Percentiles rank a stretch among this genome's conserved stretches.
These are phyloP conservation scores for Actinernus sp. DNA, from an alignment of 92 coral and sea anemone genomes.

Conservation along the genomic window DNA sequence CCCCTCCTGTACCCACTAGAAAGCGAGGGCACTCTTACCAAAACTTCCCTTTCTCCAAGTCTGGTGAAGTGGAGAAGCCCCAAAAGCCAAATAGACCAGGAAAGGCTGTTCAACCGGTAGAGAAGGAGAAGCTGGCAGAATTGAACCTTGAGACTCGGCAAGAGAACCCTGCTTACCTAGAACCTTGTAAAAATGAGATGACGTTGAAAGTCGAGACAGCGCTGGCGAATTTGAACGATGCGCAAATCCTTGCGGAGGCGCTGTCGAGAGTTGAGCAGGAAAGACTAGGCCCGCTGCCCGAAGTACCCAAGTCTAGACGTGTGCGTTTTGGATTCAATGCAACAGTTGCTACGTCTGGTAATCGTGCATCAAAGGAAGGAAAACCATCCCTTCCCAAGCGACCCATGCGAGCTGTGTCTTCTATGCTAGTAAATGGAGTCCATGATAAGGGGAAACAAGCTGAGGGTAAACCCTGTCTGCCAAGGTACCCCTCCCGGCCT, in stretches of 20 bases:
- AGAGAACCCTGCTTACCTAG: constrained; percentile 80
- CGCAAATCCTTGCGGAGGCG: constrained; percentile 86
- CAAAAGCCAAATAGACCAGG: constrained; percentile 77
- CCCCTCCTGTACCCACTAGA: constrained; percentile 56
- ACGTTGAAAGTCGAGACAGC: constrained; percentile 87
- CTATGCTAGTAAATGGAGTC: constrained; percentile 64
- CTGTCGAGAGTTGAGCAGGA: constrained; percentile 91
- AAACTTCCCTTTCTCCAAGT: constrained; percentile 87
- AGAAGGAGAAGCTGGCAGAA: constrained; percentile 38
- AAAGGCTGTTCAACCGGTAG: constrained; percentile 74
- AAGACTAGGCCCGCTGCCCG: constrained; percentile 86
- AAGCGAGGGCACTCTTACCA: constrained; percentile 68
- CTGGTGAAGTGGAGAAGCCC: constrained; percentile 70
- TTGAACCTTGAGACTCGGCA: background rate
- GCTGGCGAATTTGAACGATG: constrained; percentile 83
- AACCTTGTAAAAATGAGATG: constrained; percentile 72
- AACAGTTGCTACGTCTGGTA: constrained; percentile 5
- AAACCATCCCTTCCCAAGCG: constrained; percentile 59
- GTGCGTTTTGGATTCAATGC: constrained; percentile 75
- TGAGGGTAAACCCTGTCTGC: constrained; percentile 36
- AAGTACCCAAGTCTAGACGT: constrained; percentile 77
- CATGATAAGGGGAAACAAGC: constrained; percentile 8
- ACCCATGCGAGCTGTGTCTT: constrained; percentile 80
- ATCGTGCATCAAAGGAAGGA: background rate
- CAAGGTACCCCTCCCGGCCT: constrained; percentile 76